These are phyloP conservation scores for Hycleus cichorii DNA, from an alignment of 1,140 invertebrate genomes.

Conservation along the genomic window DNA sequence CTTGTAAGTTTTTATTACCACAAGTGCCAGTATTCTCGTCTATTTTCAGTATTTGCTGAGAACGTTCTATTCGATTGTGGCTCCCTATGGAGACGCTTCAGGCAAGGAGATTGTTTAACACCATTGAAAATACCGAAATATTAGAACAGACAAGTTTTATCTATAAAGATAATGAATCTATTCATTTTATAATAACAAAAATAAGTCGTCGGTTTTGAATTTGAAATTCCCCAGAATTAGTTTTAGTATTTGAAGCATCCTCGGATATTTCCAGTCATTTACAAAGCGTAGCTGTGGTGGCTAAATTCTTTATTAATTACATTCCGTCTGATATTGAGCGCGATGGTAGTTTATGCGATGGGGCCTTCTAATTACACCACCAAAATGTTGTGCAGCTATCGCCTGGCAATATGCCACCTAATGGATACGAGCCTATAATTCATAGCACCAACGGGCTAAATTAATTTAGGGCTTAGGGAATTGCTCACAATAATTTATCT, in stretches of 20 bases:
- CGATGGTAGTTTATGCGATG: constrained; percentile 5
- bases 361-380: constrained; percentile 35
- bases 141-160: no score
- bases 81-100: no score
- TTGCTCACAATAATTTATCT: constrained; percentile 24
- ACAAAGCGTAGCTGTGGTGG: constrained; percentile 16
- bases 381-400: constrained; percentile 29
- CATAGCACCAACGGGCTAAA: constrained; percentile 35
- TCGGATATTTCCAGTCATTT: constrained; percentile 15
- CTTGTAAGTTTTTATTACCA: no score
- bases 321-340: constrained; percentile 25
- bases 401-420: constrained; percentile 37
- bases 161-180: no score
- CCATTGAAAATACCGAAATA: no score
- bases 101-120: no score
- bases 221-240: constrained; percentile 6
- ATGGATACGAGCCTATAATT: constrained; percentile 35
- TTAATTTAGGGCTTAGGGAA: constrained; percentile 32
- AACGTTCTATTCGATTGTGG: no score
- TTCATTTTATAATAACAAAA: no score
- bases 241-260: constrained; percentile 20
- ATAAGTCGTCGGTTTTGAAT: no score
- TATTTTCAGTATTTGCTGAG: no score
- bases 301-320: constrained; percentile 37
- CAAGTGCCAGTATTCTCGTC: no score